Evolutionary conservation across 1,140 invertebrate genomes (phyloP).

Genomic region (Lepidurus couesii): DNA sequence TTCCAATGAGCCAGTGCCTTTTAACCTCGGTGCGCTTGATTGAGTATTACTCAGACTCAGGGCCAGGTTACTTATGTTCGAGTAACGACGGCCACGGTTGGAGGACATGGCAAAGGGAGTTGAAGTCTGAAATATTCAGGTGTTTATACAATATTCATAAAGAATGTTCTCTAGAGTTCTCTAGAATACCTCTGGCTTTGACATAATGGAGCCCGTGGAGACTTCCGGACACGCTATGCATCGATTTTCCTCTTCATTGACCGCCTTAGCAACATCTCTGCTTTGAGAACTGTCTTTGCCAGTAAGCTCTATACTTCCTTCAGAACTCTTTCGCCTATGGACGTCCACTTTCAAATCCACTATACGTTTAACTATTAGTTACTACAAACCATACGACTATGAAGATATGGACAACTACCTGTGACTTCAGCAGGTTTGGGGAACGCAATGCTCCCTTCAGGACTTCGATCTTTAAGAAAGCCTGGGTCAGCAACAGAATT

Average conservation of each 20-base stretch:
- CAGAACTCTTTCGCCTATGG: constrained; percentile 82
- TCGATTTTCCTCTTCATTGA: not conserved
- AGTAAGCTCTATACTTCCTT: constrained; percentile 54
- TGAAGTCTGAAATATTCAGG: constrained; percentile 18
- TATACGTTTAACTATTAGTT: constrained; percentile 39
- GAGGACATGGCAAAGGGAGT: constrained; percentile 27
- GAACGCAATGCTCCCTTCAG: not conserved
- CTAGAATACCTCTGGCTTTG: not conserved
- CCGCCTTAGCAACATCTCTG: not conserved
- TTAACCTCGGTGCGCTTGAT: constrained; percentile 37
- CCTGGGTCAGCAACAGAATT: constrained; percentile 51
- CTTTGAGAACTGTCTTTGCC: not conserved
- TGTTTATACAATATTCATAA: too few species aligned
- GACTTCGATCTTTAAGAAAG: not conserved
- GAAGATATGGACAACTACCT: not conserved
- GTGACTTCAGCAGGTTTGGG: not conserved
- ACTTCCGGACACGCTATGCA: not conserved
- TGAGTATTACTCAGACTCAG: constrained; percentile 36
- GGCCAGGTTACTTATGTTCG: constrained; percentile 39
- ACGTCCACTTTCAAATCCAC: constrained; percentile 84
- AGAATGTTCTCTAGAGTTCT: too few species aligned
- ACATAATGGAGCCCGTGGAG: not conserved
- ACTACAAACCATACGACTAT: not conserved
- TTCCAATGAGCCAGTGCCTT: constrained; percentile 41
- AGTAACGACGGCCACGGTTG: constrained; percentile 36